Evolutionary conservation across 2,888 invertebrate genomes (phyloP).

Genomic region (Argyresthia goedartella): DNA sequence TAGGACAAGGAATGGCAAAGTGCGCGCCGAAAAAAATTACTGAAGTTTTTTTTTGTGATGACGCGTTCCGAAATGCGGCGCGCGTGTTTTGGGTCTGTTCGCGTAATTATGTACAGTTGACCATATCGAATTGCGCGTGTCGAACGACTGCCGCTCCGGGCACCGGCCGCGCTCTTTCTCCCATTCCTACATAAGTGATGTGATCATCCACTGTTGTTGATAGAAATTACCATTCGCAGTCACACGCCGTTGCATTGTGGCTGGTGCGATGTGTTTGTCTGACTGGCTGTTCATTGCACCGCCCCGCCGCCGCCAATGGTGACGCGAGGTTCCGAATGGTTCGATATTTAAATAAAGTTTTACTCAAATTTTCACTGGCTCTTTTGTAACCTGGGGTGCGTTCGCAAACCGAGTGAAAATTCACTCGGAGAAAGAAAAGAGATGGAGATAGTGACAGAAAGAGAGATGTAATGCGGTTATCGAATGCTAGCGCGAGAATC

Average conservation of each 20-base stretch:
- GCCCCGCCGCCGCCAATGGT: conserved; percentile 1
- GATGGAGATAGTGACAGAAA: too few species aligned
- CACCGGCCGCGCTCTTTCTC: conserved; percentile 60
- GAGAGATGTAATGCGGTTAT: too few species aligned
- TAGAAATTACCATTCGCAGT: conserved; percentile 43
- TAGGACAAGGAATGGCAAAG: conserved; percentile 17
- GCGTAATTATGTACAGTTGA: conserved; percentile 58
- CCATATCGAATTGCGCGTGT: conserved; percentile 67
- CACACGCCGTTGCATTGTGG: conserved; percentile 19
- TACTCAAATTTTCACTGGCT: background rate
- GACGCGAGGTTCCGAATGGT: conserved; percentile 7
- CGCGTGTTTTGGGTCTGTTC: conserved; percentile 30
- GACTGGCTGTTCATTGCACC: conserved; percentile 24
- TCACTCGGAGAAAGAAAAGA: too few species aligned
- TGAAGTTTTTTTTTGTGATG: conserved; percentile 23
- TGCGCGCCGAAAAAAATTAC: conserved; percentile 35
- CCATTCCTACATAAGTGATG: conserved; percentile 61
- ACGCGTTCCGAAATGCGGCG: conserved; percentile 24
- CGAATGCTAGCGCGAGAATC: too few species aligned
- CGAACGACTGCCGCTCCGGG: conserved; percentile 51
- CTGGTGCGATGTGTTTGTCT: background rate
- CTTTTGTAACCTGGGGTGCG: too few species aligned
- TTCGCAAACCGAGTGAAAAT: too few species aligned
- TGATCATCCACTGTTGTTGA: conserved; percentile 36
- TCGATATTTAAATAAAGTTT: background rate